Conservation (phyloP, 2,113 vertebrate genomes). For the Neotoma lepida region DNA sequence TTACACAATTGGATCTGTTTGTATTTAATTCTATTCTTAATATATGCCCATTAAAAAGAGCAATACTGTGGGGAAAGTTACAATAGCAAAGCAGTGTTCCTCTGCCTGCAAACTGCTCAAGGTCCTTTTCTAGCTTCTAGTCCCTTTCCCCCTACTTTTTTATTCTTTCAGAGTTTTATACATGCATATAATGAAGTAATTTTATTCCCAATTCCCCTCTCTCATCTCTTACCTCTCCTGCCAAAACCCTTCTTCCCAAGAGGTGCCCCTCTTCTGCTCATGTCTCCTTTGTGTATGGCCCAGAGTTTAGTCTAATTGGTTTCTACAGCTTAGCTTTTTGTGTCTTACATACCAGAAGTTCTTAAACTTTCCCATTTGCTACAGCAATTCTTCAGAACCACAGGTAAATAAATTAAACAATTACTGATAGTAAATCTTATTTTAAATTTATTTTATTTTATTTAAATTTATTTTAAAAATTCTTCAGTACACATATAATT, state of each 20-base stretch:
- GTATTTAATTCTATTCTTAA: neutral
- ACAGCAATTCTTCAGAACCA: neutral
- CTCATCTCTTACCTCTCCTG: neutral
- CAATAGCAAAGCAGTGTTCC: constrained; percentile 33
- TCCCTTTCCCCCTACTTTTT: neutral
- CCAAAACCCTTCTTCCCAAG: neutral
- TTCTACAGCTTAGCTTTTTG: neutral
- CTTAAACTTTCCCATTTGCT: neutral
- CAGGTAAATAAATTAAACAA: neutral
- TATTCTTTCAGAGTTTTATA: neutral
- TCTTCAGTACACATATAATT: neutral
- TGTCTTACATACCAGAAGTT: neutral
- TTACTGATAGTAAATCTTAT: neutral
- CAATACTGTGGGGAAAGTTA: neutral
- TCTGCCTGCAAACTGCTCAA: neutral
- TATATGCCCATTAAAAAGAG: neutral
- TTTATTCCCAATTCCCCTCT: neutral
- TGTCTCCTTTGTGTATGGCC: neutral
- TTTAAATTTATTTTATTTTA: no score
- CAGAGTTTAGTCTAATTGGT: neutral
- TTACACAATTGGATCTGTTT: neutral
- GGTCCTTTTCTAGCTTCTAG: constrained; percentile 26
- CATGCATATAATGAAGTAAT: neutral
- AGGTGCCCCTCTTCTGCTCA: neutral
- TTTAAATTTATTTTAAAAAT: neutral